Conservation (phyloP, 2,113 vertebrate genomes). For the Oreochromis niloticus region DNA sequence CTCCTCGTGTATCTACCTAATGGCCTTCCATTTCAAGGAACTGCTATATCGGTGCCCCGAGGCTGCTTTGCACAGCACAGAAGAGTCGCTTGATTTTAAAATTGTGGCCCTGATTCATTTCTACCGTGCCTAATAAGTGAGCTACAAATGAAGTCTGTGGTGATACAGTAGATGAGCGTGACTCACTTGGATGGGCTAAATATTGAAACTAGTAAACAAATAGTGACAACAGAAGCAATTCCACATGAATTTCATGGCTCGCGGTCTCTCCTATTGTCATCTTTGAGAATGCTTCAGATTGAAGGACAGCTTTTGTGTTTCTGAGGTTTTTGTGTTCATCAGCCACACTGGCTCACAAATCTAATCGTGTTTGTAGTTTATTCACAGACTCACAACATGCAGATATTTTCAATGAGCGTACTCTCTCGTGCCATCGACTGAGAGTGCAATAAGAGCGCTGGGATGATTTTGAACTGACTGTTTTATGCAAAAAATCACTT, state of each 20-base stretch:
- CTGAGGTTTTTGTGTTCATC: neutral
- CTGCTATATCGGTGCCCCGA: neutral
- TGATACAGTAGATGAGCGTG: neutral
- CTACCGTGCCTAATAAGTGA: neutral
- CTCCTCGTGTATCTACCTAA: neutral
- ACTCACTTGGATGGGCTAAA: neutral
- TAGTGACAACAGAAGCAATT: neutral
- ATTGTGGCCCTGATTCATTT: neutral
- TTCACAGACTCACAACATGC: neutral
- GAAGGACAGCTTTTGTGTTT: neutral
- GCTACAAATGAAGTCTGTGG: neutral
- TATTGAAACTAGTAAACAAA: conserved; percentile 4
- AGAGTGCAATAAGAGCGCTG: neutral
- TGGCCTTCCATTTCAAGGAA: neutral
- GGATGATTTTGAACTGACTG: neutral
- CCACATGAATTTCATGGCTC: conserved; percentile 6
- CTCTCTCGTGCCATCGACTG: neutral
- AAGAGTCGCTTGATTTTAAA: neutral
- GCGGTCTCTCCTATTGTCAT: neutral
- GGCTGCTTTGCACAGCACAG: neutral
- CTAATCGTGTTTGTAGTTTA: neutral
- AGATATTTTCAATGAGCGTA: neutral
- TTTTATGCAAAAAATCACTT: neutral
- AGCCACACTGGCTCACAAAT: neutral
- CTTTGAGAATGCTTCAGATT: neutral